Conservation (phyloP, 2,888 invertebrate genomes). For the Cataglyphis altisquamis region DNA sequence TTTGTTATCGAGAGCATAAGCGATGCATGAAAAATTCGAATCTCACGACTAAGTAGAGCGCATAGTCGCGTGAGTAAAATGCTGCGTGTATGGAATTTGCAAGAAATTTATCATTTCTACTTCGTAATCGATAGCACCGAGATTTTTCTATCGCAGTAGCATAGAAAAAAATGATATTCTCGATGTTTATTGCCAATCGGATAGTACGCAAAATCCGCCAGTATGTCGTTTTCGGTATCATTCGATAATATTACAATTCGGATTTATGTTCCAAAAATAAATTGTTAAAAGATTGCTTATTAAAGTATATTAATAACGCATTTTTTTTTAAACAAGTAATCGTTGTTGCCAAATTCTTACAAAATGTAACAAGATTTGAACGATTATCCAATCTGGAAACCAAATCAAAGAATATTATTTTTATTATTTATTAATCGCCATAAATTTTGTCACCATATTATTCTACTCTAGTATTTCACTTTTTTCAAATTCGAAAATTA, state of each 20-base stretch:
- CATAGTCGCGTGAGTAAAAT: slow-evolving; percentile 2
- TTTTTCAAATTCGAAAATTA: not conserved
- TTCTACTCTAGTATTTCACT: not conserved
- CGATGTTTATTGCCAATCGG: slow-evolving; percentile 14
- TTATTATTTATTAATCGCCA: not conserved
- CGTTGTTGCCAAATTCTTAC: not conserved
- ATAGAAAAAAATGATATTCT: not conserved
- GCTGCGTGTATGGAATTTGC: not conserved
- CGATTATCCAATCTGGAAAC: not conserved
- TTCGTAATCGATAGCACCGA: slow-evolving; percentile 19
- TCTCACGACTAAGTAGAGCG: slow-evolving; percentile 3
- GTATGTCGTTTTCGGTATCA: slow-evolving; percentile 44
- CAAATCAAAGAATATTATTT: slow-evolving; percentile 34
- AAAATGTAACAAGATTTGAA: not conserved
- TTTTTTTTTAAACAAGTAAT: slow-evolving; percentile 5
- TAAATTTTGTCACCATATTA: slow-evolving; percentile 14
- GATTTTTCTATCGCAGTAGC: slow-evolving; percentile 5
- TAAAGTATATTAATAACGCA: not conserved
- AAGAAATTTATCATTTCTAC: slow-evolving; percentile 44
- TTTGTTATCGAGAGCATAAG: slow-evolving; percentile 8
- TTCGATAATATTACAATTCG: slow-evolving; percentile 30
- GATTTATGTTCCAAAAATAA: slow-evolving; percentile 34
- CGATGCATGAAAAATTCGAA: slow-evolving; percentile 29
- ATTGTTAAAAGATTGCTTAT: not conserved
- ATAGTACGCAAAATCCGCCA: not conserved